A percentile compares a stretch with the other conserved stretches of the same genome.
phyloP scores from a whole-genome alignment of 2,797 vertebrate species.

The Pangasius sanitwongsei region DNA sequence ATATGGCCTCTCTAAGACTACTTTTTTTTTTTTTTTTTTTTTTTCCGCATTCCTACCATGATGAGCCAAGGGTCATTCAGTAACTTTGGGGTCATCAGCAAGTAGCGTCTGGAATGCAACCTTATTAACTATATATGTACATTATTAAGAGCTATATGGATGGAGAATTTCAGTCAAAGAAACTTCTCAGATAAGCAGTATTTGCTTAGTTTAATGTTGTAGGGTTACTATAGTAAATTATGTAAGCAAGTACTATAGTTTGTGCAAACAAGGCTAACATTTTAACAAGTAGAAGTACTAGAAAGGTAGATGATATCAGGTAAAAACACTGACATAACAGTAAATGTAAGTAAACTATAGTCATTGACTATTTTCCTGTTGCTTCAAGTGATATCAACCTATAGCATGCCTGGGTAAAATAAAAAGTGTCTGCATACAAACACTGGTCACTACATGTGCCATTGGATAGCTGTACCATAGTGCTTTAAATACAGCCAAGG shows the following conservation, averaged over 20 bases:
- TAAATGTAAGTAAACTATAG: slow-evolving; percentile 16
- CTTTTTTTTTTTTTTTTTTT: no score
- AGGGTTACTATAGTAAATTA: slow-evolving; percentile 18
- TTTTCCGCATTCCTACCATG: no score
- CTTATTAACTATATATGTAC: background rate
- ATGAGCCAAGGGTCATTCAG: background rate
- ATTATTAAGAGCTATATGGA: slow-evolving; percentile 28
- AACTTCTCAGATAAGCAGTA: background rate
- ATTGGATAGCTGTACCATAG: slow-evolving; percentile 9
- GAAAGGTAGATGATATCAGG: background rate
- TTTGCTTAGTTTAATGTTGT: slow-evolving; percentile 2
- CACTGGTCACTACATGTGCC: slow-evolving; percentile 54
- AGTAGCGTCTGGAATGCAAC: slow-evolving; percentile 6
- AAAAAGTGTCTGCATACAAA: slow-evolving; percentile 40
- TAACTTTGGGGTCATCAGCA: background rate
- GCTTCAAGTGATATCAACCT: slow-evolving; percentile 14
- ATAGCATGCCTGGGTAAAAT: slow-evolving; percentile 24
- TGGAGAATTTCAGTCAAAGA: background rate
- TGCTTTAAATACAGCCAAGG: slow-evolving; percentile 43
- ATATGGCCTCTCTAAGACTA: no score
- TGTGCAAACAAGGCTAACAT: slow-evolving; percentile 49
- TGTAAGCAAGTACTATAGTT: slow-evolving; percentile 12
- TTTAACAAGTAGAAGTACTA: background rate
- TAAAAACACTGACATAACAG: slow-evolving; percentile 19
- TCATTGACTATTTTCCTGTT: background rate